Base-by-base conservation (phyloP, 2,113 vertebrate species). In the Neogale vison region DNA sequence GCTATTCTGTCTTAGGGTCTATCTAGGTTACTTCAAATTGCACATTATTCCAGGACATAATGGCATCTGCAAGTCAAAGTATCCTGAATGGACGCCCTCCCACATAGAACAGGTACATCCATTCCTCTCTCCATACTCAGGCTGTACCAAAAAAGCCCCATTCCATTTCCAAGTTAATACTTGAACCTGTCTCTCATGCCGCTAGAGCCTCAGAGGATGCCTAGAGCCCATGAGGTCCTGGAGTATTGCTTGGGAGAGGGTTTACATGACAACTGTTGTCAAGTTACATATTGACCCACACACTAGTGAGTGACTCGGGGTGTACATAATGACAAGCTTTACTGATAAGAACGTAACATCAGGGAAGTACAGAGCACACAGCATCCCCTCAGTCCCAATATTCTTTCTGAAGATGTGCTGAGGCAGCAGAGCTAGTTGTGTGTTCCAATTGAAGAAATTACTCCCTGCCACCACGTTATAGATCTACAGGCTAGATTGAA, bases 1-100 rank as follows among this genome's bases (percentile, higher is more conserved):
- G 2, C 24, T 36, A 0, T 26, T 85, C 45, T 0, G 0, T 26
- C 52, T 13, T 10, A 20, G 31, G 15, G 6, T 36, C 31, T n/a
- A 3, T 59, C 21, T 24, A 17, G 39, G 31, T 61, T 47, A 65
- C 45, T 57, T 17, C 20, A 24, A 12, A 12, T 47, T 81, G 47
- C 4, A 57, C 9, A 20, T 36, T 52, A 7, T 57, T 4, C 55
- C 13, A 90, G 17, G 34, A 69, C 6, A 18, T 7, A 31, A 50
- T 12, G 20, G 13, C 12, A 50, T 47, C 20, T 42, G 26, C 15
- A 50, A 59, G 21, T 88, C n/a, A 14, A 18, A 63, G 45, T 67
- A 47, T 74, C 15, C 61, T 29, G 34, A 81, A 9, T 4, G 23
- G 74, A 36, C 10, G 5, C 50, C 11, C 47, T 13, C n/a, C 20